Evolutionary conservation across 1,140 invertebrate genomes (phyloP), one percentile per base, ranked within the genome.

Genomic region (Idris sp.): DNA sequence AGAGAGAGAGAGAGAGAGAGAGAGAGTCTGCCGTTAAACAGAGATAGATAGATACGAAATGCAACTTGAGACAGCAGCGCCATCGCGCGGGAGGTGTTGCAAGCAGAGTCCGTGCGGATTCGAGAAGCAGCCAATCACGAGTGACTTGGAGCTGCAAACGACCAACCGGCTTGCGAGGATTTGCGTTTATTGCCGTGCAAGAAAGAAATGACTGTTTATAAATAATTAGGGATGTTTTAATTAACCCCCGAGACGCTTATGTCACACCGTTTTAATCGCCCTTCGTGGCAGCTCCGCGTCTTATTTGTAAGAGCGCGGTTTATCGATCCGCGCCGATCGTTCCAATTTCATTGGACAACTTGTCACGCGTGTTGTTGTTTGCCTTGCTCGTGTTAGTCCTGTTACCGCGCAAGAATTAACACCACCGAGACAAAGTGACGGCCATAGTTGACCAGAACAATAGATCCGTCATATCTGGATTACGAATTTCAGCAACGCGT

Each of bases 161-260:
- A 10, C 77, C 69, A 79, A 76, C 68, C 54, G 4, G 8, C n/a
- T n/a, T n/a, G n/a, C n/a, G n/a, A n/a, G n/a, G n/a, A n/a, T n/a
- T n/a, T 1, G 35, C 71, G 78, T 79, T 83, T 80, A 81, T 84
- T 82, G 81, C 81, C 76, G 64, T 68, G 71, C 64, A 14, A 75
- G 67, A 82, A 83, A 81, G 80, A 85, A 85, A 86, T 83, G 81
- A 83, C 84, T 87, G 81, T 86, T 85, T 87, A 86, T 87, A 86
- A 87, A 87, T 87, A 87, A 87, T 87, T 87, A 87, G 86, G 84
- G 82, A 86, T 84, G 79, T 84, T 87, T 87, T 87, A 86, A 87
- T 87, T 87, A 86, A 85, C 82, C 84, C 82, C 82, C 78, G 79
- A 81, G 83, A 85, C 79, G 56, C 58, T 71, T 65, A 74, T 40